phyloP scores from a whole-genome alignment of 1,140 invertebrate genomes.

The Carcinoscorpius rotundicauda region DNA sequence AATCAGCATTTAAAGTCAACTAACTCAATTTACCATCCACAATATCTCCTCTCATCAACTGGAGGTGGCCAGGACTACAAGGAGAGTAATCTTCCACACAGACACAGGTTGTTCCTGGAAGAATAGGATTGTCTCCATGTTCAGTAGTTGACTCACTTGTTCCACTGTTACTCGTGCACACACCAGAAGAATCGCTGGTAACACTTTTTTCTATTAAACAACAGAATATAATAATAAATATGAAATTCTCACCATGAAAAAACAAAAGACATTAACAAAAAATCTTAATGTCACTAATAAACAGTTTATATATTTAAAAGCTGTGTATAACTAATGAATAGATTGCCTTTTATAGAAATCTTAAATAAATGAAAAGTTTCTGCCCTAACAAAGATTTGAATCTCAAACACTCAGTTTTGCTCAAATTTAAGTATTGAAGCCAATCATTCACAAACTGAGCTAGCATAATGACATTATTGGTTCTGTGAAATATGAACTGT shows the following conservation, averaged over 20 bases:
- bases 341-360: not conserved
- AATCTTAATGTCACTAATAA: too few relatives aligned
- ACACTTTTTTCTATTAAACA: slow-evolving; percentile 21
- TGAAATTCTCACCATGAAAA: too few relatives aligned
- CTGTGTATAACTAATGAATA: not conserved
- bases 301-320: not conserved
- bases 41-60: slow-evolving; percentile 60
- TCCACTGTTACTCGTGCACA: slow-evolving; percentile 66
- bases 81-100: slow-evolving; percentile 38
- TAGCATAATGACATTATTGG: too few relatives aligned
- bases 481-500: too few relatives aligned
- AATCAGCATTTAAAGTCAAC: too few relatives aligned
- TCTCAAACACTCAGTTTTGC: too few relatives aligned
- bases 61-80: slow-evolving; percentile 19
- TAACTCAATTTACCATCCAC: slow-evolving; percentile 51
- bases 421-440: too few relatives aligned
- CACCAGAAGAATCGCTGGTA: slow-evolving; percentile 60
- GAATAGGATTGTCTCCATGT: slow-evolving; percentile 21
- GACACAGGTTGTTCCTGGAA: slow-evolving; percentile 64
- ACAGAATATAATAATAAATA: not conserved
- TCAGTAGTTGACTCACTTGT: slow-evolving; percentile 21
- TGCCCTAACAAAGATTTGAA: too few relatives aligned
- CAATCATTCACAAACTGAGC: too few relatives aligned
- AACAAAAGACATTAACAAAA: too few relatives aligned
- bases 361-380: not conserved